These are phyloP conservation scores for Trogon surrucura DNA, from an alignment of 2,113 vertebrate species.

Conservation along the genomic window DNA sequence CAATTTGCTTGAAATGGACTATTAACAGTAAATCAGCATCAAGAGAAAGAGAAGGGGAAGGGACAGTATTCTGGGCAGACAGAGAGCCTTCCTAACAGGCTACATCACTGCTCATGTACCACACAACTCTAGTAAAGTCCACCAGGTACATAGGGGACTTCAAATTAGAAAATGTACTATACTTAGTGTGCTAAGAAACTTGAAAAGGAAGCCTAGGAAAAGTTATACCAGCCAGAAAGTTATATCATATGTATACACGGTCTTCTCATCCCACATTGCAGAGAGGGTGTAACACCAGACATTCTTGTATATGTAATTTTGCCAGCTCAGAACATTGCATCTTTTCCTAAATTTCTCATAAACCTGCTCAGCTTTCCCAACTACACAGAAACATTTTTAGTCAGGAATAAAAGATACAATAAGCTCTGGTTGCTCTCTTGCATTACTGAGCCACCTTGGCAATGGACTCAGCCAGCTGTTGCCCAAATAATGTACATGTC, in stretches of 20 bases:
- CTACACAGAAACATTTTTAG: neutral
- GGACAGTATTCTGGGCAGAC: neutral
- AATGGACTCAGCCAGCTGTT: neutral
- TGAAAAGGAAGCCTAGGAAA: neutral
- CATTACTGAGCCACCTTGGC: neutral
- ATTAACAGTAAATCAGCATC: neutral
- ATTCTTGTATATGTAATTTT: neutral
- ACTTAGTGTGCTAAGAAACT: neutral
- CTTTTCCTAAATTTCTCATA: neutral
- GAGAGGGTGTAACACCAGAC: neutral
- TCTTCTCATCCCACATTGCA: neutral
- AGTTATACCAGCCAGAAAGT: neutral
- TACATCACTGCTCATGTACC: rapidly evolving
- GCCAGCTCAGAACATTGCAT: neutral
- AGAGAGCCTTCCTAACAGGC: neutral
- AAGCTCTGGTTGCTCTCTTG: neutral
- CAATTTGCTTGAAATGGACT: neutral
- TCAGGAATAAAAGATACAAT: neutral
- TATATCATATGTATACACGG: too few species aligned
- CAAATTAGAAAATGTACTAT: neutral
- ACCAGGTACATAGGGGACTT: neutral
- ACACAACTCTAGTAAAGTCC: neutral
- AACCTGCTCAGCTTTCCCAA: neutral
- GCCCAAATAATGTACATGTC: neutral
- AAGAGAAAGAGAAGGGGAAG: neutral